Percentiles rank a stretch among this genome's conserved stretches.
These are phyloP conservation scores for Lepidocolaptes lacrymiger DNA, from an alignment of 2,797 vertebrate genomes.

Conservation along the genomic window DNA sequence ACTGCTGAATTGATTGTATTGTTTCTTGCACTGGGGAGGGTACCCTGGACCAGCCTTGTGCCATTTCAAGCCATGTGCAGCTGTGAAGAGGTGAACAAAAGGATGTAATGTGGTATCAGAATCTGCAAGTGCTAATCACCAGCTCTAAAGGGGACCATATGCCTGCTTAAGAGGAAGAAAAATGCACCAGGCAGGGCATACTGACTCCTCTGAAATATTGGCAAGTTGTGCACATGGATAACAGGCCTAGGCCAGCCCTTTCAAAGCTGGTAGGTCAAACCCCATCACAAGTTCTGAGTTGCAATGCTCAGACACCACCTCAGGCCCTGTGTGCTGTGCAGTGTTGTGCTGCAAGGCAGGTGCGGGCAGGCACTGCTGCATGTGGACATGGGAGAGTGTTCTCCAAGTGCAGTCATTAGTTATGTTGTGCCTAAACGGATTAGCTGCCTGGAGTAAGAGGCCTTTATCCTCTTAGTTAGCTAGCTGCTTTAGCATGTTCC, in stretches of 20 bases:
- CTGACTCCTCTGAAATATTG: neutral
- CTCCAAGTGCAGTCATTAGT: neutral
- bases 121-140: neutral
- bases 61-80: neutral
- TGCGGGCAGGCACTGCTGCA: neutral
- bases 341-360: rapidly evolving
- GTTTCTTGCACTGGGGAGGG: neutral
- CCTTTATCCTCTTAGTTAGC: slow-evolving; percentile 1
- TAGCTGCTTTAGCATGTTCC: neutral
- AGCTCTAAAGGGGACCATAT: rapidly evolving
- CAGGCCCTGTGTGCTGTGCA: neutral
- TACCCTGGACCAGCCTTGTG: neutral
- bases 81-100: neutral
- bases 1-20: neutral
- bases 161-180: neutral
- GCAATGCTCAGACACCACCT: neutral
- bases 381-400: neutral
- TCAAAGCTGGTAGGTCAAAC: neutral
- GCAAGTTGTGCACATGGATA: neutral
- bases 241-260: neutral
- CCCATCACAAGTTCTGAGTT: neutral
- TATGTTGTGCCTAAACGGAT: neutral
- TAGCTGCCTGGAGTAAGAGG: neutral
- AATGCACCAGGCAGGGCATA: neutral
- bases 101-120: neutral